Evolutionary conservation across 2,888 invertebrate species (phyloP).

Genomic region (Amblyjoppa proteus): DNA sequence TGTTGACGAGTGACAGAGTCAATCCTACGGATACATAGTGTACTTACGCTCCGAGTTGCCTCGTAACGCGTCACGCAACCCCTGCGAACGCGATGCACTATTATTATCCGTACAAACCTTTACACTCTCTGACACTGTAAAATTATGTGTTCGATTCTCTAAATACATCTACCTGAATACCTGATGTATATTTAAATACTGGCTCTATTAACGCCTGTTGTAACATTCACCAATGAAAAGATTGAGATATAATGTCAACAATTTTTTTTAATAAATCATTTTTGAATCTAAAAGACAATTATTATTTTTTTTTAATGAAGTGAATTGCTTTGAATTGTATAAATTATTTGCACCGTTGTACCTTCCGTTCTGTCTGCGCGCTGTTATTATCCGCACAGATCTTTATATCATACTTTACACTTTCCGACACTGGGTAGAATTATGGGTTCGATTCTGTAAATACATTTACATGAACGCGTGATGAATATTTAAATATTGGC

Average conservation of each 20-base stretch:
- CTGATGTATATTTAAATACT: no score
- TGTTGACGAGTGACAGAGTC: slow-evolving; percentile 38
- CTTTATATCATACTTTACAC: not conserved
- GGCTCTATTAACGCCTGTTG: no score
- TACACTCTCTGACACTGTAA: not conserved
- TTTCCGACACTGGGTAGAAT: not conserved
- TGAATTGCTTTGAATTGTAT: no score
- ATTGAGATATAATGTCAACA: no score
- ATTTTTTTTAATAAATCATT: no score
- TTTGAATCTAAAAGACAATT: no score
- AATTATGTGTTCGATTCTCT: not conserved
- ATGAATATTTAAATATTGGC: no score
- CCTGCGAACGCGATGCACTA: slow-evolving; percentile 32
- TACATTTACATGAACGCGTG: not conserved
- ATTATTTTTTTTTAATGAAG: no score
- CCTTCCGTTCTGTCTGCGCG: not conserved
- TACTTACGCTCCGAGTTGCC: slow-evolving; percentile 32
- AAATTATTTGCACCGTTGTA: no score
- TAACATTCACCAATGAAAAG: no score
- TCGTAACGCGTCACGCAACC: slow-evolving; percentile 55
- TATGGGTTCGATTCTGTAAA: not conserved
- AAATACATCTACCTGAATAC: not conserved
- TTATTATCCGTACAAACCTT: slow-evolving; percentile 33
- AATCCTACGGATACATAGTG: slow-evolving; percentile 38
- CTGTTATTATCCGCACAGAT: slow-evolving; percentile 35